These are phyloP conservation scores for Caenorhabditis macrosperma DNA, from an alignment of 2,888 invertebrate genomes.

Conservation along the genomic window DNA sequence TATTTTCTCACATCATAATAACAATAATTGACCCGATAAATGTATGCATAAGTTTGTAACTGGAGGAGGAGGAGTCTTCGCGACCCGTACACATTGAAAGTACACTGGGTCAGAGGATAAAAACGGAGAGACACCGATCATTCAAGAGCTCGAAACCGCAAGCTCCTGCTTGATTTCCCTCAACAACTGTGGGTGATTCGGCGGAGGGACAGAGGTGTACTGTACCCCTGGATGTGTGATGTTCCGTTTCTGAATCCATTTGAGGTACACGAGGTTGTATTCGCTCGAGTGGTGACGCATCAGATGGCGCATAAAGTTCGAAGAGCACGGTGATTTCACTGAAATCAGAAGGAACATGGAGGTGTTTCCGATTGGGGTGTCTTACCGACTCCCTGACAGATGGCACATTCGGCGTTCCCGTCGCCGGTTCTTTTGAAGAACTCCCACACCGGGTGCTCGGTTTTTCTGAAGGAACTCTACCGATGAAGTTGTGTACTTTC, in stretches of 20 bases:
- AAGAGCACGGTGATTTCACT: constrained; percentile 71
- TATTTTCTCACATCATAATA: not conserved
- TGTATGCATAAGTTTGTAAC: constrained; percentile 11
- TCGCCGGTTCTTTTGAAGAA: constrained; percentile 71
- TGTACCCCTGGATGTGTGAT: constrained; percentile 43
- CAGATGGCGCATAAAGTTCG: constrained; percentile 73
- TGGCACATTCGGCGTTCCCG: constrained; percentile 71
- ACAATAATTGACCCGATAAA: constrained; percentile 44
- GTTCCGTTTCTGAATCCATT: constrained; percentile 68
- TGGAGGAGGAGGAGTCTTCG: constrained; percentile 11
- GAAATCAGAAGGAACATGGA: constrained; percentile 2
- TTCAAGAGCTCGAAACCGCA: not conserved
- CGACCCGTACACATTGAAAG: constrained; percentile 29
- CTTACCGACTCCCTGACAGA: constrained; percentile 66
- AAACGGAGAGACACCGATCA: not conserved
- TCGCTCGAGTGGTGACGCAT: constrained; percentile 71
- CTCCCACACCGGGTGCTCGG: constrained; percentile 73
- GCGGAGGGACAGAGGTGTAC: constrained; percentile 48
- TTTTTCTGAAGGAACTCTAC: constrained; percentile 61
- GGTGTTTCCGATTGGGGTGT: not conserved
- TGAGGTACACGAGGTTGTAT: constrained; percentile 70
- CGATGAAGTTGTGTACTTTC: not conserved
- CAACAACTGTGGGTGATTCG: not conserved
- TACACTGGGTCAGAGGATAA: constrained; percentile 1
- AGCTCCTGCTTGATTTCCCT: not conserved